Evolutionary conservation across 2,888 invertebrate species (phyloP), one percentile per base, ranked within the genome.

Genomic region (Drosophila yooni): DNA sequence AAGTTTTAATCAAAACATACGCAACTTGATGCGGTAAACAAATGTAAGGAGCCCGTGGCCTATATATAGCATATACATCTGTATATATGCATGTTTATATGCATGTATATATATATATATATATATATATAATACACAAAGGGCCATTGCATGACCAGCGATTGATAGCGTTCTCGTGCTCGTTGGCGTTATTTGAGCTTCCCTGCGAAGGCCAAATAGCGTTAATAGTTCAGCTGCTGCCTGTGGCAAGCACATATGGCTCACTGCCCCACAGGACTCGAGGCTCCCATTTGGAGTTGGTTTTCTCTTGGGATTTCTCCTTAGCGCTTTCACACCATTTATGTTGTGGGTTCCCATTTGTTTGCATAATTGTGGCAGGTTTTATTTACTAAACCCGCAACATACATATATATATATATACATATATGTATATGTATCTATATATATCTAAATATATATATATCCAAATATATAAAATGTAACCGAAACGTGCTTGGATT

Each of bases 21-120:
- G 29, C n/a, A 53, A 61, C 69, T 70, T 64, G 63, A 48, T 70
- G 84, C 63, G 73, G 84, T 85, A 87, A 85, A 81, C 84, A 81
- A 84, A 84, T 84, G 68, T 71, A 62, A 76, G 75, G 79, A 72
- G 70, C 81, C 73, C 81, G 74, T 84, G 88, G 84, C 88, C 84
- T 66, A 87, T 75, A 76, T 84, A 82, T 8, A 36, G 1, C 11
- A 18, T 46, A 21, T 40, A 40, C 40, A 40, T 21, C 21, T 21
- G 11, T 8, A 13, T 6, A 43, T 25, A 53, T 6, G 3, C 10
- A 48, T 25, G 15, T 27, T 10, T 15, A 11, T 38, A 38, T 54
- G 4, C 2, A 21, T 31, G 4, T 10, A n/a, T 29, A 54, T 4
- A 50, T 40, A 15, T n/a, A 25, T 34, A 8, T 38, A 54, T 34